phyloP scores from a whole-genome alignment of 2,797 vertebrate genomes.

The Eospalax fontanierii region DNA sequence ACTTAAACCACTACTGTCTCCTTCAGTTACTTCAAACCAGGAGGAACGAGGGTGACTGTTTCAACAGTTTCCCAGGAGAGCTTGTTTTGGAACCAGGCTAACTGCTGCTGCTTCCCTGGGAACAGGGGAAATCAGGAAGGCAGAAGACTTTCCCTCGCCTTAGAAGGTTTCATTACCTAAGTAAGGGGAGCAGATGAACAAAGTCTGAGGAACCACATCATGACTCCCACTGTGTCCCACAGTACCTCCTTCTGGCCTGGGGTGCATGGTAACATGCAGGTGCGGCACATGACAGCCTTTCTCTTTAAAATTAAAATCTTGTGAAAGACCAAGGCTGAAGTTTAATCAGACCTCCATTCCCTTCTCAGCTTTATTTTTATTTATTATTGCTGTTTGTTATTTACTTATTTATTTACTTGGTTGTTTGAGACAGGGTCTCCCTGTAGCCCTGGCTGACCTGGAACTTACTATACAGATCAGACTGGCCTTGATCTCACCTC shows the following conservation, averaged over 20 bases:
- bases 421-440: background rate
- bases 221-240: background rate
- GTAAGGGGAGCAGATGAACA: background rate
- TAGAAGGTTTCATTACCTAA: slow-evolving; percentile 19
- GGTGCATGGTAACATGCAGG: background rate
- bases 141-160: background rate
- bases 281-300: background rate
- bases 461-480: too few species aligned
- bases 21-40: background rate
- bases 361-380: background rate
- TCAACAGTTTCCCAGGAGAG: background rate
- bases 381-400: too few species aligned
- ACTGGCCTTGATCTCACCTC: too few species aligned
- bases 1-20: background rate
- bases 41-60: background rate
- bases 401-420: too few species aligned
- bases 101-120: background rate
- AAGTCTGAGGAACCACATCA: background rate
- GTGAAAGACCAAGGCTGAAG: background rate
- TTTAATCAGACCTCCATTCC: background rate
- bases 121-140: background rate
- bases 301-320: slow-evolving; percentile 4
- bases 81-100: background rate
- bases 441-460: too few species aligned
- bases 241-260: background rate